Evolutionary conservation across 2,113 vertebrate genomes (phyloP).

Genomic region (Myodes glareolus): DNA sequence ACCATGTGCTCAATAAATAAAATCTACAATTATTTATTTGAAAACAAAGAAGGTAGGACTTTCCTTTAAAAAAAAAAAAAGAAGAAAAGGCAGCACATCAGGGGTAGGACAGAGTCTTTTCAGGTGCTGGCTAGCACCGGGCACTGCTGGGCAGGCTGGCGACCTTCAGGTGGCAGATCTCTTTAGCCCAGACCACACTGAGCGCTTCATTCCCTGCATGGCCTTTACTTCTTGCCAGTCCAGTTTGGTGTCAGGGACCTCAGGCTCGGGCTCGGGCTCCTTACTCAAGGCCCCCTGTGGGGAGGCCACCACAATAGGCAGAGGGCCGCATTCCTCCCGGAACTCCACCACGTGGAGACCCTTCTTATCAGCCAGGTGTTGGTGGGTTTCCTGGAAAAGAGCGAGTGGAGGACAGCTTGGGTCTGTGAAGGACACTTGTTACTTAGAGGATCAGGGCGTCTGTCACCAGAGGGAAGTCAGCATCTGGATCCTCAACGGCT

Average conservation of each 20-base stretch:
- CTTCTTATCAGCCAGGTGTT: slow-evolving; percentile 91
- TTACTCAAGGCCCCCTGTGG: slow-evolving; percentile 80
- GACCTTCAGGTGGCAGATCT: slow-evolving; percentile 75
- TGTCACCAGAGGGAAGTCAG: not conserved
- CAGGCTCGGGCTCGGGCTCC: slow-evolving; percentile 88
- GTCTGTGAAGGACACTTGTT: not conserved
- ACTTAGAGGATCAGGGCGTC: not conserved
- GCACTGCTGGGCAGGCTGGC: not conserved
- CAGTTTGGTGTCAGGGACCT: slow-evolving; percentile 88
- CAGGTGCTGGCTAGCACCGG: not conserved
- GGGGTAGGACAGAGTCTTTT: no score
- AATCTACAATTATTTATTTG: slow-evolving; percentile 55
- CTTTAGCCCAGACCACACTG: slow-evolving; percentile 89
- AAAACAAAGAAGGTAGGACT: not conserved
- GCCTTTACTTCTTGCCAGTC: slow-evolving; percentile 93
- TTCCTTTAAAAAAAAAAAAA: not conserved
- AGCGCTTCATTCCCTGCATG: slow-evolving; percentile 89
- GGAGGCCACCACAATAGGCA: slow-evolving; percentile 92
- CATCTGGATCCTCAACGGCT: not conserved
- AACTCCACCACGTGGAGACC: slow-evolving; percentile 94
- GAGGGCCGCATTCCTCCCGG: slow-evolving; percentile 88
- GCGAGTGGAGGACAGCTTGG: not conserved
- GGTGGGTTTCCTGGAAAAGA: slow-evolving; percentile 91
- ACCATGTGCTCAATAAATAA: not conserved
- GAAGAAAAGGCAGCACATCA: no score